Evolutionary conservation across 2,888 invertebrate genomes (phyloP), one percentile per base, ranked within the genome.

Genomic region (Leptopilina myrica): DNA sequence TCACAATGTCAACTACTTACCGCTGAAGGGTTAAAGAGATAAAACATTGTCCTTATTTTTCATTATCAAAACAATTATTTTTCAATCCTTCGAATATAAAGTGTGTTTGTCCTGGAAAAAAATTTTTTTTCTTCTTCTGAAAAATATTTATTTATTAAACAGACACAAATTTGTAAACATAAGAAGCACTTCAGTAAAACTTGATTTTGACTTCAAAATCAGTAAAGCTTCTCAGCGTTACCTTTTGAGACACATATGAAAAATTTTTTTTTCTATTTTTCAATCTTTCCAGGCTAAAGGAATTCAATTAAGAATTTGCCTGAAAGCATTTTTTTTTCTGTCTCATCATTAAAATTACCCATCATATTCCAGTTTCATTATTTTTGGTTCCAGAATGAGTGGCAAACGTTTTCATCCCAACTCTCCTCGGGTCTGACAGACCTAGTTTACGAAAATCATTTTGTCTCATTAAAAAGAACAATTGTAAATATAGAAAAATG

Each of bases 361-460:
- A 73, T 73, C 73, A 73, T 73, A 73, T 73, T 73, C 53, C 73
- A 73, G 73, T 49, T 73, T 73, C 49, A 49, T 73, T 33, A 20
- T 33, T 33, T 53, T 56, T 53, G 73, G 73, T 73, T 73, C 73
- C 73, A 73, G 73, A 26, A 73, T 73, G 73, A 73, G 73, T 56
- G 73, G 73, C 56, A 73, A 73, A 73, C 53, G 53, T 73, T 73
- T 73, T 73, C 73, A 53, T 73, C 73, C 73, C 53, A 69, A 73
- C 33, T 73, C 69, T 73, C 73, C 73, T 73, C 73, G 73, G 73
- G 73, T 73, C 73, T 73, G 73, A 73, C 73, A 73, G 73, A 73
- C 73, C 73, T 73, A 73, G 73, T 73, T 73, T 56, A 73, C 73
- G 73, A 73, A 73, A 73, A 73, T 73, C 73, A 73, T 73, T 73